Conservation (phyloP, 2,888 invertebrate species). For the Pomacea canaliculata region DNA sequence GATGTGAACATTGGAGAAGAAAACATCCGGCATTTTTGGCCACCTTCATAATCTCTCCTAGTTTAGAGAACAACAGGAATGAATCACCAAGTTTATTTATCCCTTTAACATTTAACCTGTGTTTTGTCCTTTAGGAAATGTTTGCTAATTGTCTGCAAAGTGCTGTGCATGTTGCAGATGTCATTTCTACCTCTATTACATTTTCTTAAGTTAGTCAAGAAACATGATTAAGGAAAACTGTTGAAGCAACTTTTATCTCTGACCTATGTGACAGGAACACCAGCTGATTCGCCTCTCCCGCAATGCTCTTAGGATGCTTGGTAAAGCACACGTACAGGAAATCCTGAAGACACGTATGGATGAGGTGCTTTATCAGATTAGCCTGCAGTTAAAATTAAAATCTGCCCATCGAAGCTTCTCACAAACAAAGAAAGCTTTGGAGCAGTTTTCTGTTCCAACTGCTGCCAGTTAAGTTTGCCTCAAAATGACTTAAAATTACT, state of each 20-base stretch:
- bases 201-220: background rate
- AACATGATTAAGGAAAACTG: no score
- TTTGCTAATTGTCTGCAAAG: no score
- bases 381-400: conserved; percentile 50
- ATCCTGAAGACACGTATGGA: conserved; percentile 39
- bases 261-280: conserved; percentile 44
- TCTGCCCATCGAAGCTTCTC: conserved; percentile 53
- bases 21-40: no score
- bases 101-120: no score
- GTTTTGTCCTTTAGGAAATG: no score
- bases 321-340: conserved; percentile 39
- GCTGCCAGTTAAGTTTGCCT: no score
- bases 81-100: no score
- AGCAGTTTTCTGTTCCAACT: background rate
- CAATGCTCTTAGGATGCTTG: conserved; percentile 32
- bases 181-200: background rate
- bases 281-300: conserved; percentile 50
- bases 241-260: background rate
- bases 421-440: conserved; percentile 42
- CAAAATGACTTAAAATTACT: no score
- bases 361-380: conserved; percentile 49
- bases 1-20: no score
- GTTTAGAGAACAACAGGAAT: no score
- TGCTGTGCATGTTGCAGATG: background rate
- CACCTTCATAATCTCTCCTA: no score